Evolutionary conservation across 2,797 vertebrate species (phyloP), one percentile per base, ranked within the genome.

Genomic region (Ptychobarbus kaznakovi): DNA sequence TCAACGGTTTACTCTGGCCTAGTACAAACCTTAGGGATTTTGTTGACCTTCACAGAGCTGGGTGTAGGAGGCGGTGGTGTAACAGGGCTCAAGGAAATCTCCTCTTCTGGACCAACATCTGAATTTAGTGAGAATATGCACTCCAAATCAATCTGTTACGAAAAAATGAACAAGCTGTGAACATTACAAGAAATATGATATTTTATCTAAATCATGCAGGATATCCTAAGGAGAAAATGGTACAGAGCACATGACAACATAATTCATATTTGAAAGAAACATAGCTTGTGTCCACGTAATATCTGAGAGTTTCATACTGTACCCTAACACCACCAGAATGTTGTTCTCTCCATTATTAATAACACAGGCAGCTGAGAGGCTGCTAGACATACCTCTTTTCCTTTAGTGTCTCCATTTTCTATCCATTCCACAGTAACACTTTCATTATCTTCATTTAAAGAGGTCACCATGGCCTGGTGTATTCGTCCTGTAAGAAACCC

Each of bases 351-450:
- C 78, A 93, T 93, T 91, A 92, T 93, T 90, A 86, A 94, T 85
- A 58, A 58, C 28, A 81, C 51, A 77, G 85, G 89, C 70, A 87
- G 70, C 89, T 32, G 40, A 58, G 83, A 83, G 84, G 85, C 79
- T 75, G 85, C 89, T 6, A 72, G n/a, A 28, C 87, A 91, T 95
- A 98, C 98, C 96, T 99, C 98, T 95, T 99, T 99, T 90, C 98
- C 98, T 96, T 99, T 99, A 87, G 98, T 99, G 94, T 99, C 98
- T 87, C 97, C 97, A 93, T 98, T 99, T 96, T 99, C 98, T 92
- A 99, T 99, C 98, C 98, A 99, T 87, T 99, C 98, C 91, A 99
- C 98, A 12, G 98, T 99, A 90, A 98, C 97, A 0, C 98, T 99
- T 94, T 99, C 98, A 66, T 97, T 98, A 91, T 99, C 97, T 91